phyloP scores from a whole-genome alignment of 2,888 invertebrate species.

The Nyleta sp. region DNA sequence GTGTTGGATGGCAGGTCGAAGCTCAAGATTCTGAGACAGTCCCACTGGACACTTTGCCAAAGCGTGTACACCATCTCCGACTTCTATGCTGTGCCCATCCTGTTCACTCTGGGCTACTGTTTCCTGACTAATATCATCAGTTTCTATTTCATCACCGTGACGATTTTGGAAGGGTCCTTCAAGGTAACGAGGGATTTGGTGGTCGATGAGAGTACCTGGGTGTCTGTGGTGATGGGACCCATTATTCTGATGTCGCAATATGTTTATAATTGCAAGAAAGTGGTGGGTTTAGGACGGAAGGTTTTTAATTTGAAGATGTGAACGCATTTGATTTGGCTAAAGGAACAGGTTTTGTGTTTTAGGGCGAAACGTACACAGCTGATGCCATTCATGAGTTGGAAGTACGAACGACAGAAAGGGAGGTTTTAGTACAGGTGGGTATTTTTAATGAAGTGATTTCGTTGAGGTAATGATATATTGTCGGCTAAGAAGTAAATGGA shows the following conservation, averaged over 20 bases:
- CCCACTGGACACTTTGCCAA: constrained; percentile 35
- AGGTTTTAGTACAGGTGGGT: neutral
- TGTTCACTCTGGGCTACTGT: constrained; percentile 42
- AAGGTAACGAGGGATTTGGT: constrained; percentile 15
- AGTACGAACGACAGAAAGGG: neutral
- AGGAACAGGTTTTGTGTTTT: neutral
- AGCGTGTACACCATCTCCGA: constrained; percentile 18
- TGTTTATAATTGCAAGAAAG: constrained; percentile 30
- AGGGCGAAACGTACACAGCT: constrained; percentile 15
- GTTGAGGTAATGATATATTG: no score
- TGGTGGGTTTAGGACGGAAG: constrained; percentile 13
- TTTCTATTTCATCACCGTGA: constrained; percentile 50
- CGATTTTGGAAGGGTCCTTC: constrained; percentile 40
- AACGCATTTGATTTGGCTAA: neutral
- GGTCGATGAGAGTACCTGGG: constrained; percentile 46
- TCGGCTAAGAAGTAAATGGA: neutral
- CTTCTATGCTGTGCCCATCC: constrained; percentile 40
- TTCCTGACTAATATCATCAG: constrained; percentile 54
- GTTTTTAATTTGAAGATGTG: neutral
- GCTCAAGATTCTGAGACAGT: constrained; percentile 16
- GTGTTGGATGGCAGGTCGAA: neutral
- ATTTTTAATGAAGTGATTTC: no score
- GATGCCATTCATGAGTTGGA: constrained; percentile 7
- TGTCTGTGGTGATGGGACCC: constrained; percentile 40
- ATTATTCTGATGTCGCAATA: constrained; percentile 45